These are phyloP conservation scores for Lipophrys pholis DNA, from an alignment of 2,113 vertebrate genomes.

Conservation along the genomic window DNA sequence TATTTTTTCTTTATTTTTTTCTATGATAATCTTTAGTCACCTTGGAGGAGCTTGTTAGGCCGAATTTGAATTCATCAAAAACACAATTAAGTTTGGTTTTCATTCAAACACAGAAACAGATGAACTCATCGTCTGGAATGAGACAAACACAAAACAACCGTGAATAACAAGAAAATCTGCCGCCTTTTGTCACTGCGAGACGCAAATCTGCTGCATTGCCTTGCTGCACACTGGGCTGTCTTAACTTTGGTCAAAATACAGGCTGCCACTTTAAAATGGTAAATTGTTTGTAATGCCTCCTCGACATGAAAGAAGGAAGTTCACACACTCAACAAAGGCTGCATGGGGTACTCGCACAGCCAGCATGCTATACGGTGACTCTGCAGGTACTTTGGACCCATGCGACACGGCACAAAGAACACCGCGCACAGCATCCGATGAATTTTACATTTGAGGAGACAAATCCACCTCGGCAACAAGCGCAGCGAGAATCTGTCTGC, in stretches of 20 bases:
- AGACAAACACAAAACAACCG: neutral
- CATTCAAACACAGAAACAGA: neutral
- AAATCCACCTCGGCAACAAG: neutral
- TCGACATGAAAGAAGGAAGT: constrained; percentile 29
- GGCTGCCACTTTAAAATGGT: constrained; percentile 15
- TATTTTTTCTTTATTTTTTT: too few relatives aligned
- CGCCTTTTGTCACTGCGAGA: neutral
- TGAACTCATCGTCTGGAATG: neutral
- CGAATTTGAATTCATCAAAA: neutral
- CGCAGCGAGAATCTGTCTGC: neutral
- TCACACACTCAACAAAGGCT: constrained; percentile 34
- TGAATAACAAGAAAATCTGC: neutral
- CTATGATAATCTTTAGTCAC: neutral
- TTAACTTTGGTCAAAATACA: constrained; percentile 19
- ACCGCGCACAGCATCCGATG: neutral
- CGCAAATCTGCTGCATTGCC: neutral
- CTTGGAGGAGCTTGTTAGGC: neutral
- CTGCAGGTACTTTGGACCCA: constrained; percentile 24
- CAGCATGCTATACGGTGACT: constrained; percentile 22
- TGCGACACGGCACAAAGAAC: constrained; percentile 11
- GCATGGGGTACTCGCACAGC: neutral
- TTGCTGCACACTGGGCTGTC: constrained; percentile 3
- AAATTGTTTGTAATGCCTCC: constrained; percentile 22
- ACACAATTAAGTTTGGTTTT: neutral
- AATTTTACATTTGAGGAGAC: constrained; percentile 28